phyloP scores from a whole-genome alignment of 1,140 invertebrate genomes.

The Drosophila arizonae region DNA sequence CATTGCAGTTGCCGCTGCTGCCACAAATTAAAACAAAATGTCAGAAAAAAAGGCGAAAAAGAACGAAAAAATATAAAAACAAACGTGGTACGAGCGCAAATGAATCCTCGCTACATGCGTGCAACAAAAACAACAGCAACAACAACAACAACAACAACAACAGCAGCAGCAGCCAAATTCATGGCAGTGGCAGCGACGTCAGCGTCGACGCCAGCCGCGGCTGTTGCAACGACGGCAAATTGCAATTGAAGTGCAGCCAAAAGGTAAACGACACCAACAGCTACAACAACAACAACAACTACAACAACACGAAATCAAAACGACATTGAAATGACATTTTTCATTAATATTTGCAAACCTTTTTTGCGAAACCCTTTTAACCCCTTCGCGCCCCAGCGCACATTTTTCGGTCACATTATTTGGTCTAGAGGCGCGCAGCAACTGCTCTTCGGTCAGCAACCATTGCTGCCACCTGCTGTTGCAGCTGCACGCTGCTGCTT shows the following conservation, averaged over 20 bases:
- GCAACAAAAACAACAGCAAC: slow-evolving; percentile 55
- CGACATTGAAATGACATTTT: slow-evolving; percentile 82
- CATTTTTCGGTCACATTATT: slow-evolving; percentile 55
- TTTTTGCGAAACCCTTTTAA: neutral
- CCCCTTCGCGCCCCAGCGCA: slow-evolving; percentile 16
- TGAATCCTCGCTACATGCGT: slow-evolving; percentile 75
- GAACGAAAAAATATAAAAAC: slow-evolving; percentile 31
- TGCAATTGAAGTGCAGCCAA: slow-evolving; percentile 80
- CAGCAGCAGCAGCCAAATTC: slow-evolving; percentile 42
- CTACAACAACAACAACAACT: slow-evolving; percentile 6
- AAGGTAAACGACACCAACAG: slow-evolving; percentile 79
- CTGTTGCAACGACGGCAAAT: slow-evolving; percentile 65
- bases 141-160: slow-evolving; percentile 40
- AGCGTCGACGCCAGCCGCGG: slow-evolving; percentile 16
- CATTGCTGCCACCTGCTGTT: slow-evolving; percentile 37
- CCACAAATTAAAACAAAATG: slow-evolving; percentile 81
- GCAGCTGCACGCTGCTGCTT: slow-evolving; percentile 7
- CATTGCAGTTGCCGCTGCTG: slow-evolving; percentile 50
- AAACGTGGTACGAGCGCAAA: slow-evolving; percentile 42
- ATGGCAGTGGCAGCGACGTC: slow-evolving; percentile 33
- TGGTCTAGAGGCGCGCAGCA: slow-evolving; percentile 34
- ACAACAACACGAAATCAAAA: slow-evolving; percentile 55
- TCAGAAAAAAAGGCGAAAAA: slow-evolving; percentile 69
- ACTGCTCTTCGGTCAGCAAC: slow-evolving; percentile 61
- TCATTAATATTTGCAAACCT: slow-evolving; percentile 65